Percentiles rank a stretch among this genome's conserved stretches.
Conservation (phyloP, 2,888 invertebrate species). For the Mylabris sibirica region DNA sequence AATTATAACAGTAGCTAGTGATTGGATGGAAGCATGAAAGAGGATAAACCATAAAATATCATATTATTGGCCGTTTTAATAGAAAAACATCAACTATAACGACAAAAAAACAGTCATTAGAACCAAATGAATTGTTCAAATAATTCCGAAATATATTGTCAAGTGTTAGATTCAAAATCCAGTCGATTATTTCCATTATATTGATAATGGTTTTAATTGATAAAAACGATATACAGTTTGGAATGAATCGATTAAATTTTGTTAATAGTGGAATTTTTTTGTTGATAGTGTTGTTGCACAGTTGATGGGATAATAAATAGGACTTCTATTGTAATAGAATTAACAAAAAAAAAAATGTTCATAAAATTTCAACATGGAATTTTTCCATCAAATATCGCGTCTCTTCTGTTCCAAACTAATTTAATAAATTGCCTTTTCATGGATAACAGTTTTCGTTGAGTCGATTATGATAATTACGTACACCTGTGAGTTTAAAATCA, state of each 20-base stretch:
- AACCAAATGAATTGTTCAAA: background rate
- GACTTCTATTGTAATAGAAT: background rate
- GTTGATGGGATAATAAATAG: background rate
- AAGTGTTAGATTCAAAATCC: background rate
- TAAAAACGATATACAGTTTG: background rate
- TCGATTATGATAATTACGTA: conserved; percentile 27
- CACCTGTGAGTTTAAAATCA: conserved; percentile 22
- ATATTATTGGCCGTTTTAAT: conserved; percentile 12
- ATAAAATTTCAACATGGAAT: conserved; percentile 3
- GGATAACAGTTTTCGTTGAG: conserved; percentile 22
- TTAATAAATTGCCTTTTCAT: conserved; percentile 27
- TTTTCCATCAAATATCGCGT: background rate
- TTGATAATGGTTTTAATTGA: background rate
- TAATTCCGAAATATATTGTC: too few species aligned
- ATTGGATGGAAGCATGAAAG: background rate
- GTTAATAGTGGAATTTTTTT: background rate
- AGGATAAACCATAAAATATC: conserved; percentile 9
- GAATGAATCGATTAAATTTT: background rate
- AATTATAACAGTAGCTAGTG: background rate
- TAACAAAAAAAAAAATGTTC: background rate
- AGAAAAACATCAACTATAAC: background rate
- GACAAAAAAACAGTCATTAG: too few species aligned
- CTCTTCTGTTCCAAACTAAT: background rate
- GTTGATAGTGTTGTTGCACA: background rate
- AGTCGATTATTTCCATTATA: background rate